Evolutionary conservation across 2,113 vertebrate species (phyloP).

Genomic region (Sapajus apella): DNA sequence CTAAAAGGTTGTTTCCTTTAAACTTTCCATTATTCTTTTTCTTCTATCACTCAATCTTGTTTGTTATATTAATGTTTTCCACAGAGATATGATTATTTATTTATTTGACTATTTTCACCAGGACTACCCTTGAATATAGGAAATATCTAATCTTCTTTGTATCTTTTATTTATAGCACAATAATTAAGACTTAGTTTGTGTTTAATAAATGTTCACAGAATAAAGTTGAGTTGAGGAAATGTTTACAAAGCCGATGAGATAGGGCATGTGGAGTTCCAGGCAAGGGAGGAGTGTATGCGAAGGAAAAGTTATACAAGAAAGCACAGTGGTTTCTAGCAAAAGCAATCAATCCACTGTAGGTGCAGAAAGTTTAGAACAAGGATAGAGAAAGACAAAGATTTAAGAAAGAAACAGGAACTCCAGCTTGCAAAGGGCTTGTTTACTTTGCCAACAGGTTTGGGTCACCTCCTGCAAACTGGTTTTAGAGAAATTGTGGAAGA

Average conservation of each 20-base stretch:
- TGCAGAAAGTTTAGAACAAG: neutral
- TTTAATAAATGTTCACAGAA: neutral
- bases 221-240: neutral
- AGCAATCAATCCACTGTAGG: accelerated
- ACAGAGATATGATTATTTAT: neutral
- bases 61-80: neutral
- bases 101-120: neutral
- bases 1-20: neutral
- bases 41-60: neutral
- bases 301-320: neutral
- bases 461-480: neutral
- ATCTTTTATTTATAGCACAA: neutral
- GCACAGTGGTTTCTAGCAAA: accelerated
- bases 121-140: neutral
- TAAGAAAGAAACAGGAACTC: neutral
- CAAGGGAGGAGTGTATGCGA: neutral
- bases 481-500: neutral
- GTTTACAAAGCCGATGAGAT: neutral
- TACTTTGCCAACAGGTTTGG: neutral
- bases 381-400: neutral
- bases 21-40: neutral
- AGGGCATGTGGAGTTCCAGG: too few species aligned
- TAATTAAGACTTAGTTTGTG: neutral
- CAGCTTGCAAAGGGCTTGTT: neutral
- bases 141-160: neutral